phyloP scores from a whole-genome alignment of 2,888 invertebrate species.

The Aleiodes leptofemur region DNA sequence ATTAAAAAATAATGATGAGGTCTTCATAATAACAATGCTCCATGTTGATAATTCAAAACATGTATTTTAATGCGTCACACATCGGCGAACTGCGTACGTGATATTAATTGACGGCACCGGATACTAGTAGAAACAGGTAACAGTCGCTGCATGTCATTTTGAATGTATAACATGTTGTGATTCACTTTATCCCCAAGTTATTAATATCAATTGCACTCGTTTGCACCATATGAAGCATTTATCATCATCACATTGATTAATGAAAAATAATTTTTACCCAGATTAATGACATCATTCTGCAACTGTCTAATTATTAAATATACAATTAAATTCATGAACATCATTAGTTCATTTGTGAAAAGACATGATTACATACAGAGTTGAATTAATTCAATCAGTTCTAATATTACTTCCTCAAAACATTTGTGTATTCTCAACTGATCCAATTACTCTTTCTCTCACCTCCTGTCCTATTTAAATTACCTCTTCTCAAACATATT shows the following conservation, averaged over 20 bases:
- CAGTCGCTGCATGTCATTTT: conserved; percentile 22
- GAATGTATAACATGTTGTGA: neutral
- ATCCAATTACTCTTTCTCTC: conserved; percentile 22
- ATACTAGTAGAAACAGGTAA: conserved; percentile 20
- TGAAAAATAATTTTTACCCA: neutral
- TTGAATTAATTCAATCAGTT: conserved; percentile 20
- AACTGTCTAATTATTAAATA: neutral
- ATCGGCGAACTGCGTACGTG: conserved; percentile 14
- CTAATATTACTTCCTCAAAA: conserved; percentile 37
- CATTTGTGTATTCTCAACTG: conserved; percentile 21
- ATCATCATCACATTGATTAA: conserved; percentile 11
- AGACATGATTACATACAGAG: neutral
- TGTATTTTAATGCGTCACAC: conserved; percentile 3
- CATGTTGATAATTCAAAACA: conserved; percentile 3
- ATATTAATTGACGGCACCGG: conserved; percentile 29
- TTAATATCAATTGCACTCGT: conserved; percentile 28
- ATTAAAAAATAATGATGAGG: neutral
- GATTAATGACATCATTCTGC: too few relatives aligned
- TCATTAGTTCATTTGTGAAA: too few relatives aligned
- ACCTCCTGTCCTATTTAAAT: neutral
- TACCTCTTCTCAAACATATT: neutral
- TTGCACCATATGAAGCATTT: conserved; percentile 14
- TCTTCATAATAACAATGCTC: neutral
- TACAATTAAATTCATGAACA: neutral
- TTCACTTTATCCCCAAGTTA: conserved; percentile 4